phyloP scores from a whole-genome alignment of 2,113 vertebrate species.

The Corythornis vintsioides region DNA sequence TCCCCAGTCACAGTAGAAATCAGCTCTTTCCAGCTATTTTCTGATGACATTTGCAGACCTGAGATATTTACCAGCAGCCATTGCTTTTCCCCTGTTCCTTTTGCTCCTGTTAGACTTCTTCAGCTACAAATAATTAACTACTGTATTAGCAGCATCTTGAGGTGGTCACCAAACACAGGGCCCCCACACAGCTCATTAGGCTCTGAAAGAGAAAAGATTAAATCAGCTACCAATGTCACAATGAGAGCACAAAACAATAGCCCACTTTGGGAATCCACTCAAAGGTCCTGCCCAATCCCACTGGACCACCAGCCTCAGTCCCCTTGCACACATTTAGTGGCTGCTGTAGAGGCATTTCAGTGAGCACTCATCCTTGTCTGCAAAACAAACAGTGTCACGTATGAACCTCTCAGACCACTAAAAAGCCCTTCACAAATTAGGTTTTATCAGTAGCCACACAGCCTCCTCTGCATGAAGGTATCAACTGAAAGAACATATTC shows the following conservation, averaged over 20 bases:
- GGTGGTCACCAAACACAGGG: constrained; percentile 39
- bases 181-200: constrained; percentile 69
- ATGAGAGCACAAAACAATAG: neutral
- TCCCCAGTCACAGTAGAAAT: neutral
- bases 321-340: rapidly evolving
- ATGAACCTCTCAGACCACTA: neutral
- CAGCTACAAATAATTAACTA: constrained; percentile 70
- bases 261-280: rapidly evolving
- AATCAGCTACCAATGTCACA: neutral
- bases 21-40: neutral
- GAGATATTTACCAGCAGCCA: constrained; percentile 88
- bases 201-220: constrained; percentile 66
- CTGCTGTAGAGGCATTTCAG: neutral
- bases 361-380: neutral
- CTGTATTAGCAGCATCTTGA: constrained; percentile 63
- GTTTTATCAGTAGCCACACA: constrained; percentile 69
- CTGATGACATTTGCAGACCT: neutral
- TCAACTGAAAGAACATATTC: constrained; percentile 38
- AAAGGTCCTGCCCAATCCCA: neutral
- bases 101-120: constrained; percentile 62
- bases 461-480: constrained; percentile 30
- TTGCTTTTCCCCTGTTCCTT: constrained; percentile 72
- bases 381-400: neutral
- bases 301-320: neutral
- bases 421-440: constrained; percentile 30